Evolutionary conservation across 2,113 vertebrate species (phyloP).

Genomic region (Tamias sibiricus): DNA sequence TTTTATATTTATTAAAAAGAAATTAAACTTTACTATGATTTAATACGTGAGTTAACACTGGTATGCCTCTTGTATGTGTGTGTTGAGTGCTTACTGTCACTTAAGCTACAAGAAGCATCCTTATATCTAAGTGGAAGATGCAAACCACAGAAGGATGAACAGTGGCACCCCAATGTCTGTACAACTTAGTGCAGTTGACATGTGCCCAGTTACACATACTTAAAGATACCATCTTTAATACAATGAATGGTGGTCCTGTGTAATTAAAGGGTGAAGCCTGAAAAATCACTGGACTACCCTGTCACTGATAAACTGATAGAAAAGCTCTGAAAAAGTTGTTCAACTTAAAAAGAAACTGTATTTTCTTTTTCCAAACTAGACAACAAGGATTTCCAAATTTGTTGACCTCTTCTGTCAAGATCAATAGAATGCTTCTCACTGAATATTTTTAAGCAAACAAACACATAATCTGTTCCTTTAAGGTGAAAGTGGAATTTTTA

Average conservation of each 20-base stretch:
- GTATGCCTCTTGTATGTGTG: not conserved
- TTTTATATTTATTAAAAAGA: not conserved
- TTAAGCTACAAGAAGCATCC: not conserved
- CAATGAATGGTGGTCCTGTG: not conserved
- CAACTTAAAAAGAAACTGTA: not conserved
- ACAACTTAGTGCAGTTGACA: not conserved
- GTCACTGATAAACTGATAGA: rapidly evolving
- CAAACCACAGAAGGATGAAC: not conserved
- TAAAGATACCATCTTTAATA: not conserved
- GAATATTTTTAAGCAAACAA: not conserved
- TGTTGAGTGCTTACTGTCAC: not conserved
- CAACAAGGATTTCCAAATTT: not conserved
- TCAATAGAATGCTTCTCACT: not conserved
- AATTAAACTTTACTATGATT: not conserved
- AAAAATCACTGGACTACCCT: not conserved
- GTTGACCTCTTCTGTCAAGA: not conserved
- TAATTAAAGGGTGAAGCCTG: not conserved
- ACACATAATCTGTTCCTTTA: constrained; percentile 11
- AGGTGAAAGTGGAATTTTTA: not conserved
- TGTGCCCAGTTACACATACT: not conserved
- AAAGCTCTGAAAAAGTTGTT: not conserved
- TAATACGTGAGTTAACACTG: not conserved
- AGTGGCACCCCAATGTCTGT: rapidly evolving
- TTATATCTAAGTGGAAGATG: not conserved
- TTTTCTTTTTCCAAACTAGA: not conserved